Base-by-base conservation (phyloP, 2,113 vertebrate species). In the Daphoenositta chrysoptera region DNA sequence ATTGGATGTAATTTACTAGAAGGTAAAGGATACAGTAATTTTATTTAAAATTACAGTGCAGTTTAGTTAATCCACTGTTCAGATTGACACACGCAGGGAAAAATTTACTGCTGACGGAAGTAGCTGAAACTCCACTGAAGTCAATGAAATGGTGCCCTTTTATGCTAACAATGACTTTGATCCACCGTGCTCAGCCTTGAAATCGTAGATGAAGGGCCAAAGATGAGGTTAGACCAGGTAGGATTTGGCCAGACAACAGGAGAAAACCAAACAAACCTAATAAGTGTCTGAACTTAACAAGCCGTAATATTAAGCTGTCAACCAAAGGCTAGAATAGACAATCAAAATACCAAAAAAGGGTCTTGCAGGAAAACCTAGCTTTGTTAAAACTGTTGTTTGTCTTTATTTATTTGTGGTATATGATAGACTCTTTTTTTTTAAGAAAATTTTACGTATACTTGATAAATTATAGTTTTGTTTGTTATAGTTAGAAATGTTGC, bases 381-480 rank as follows among this genome's bases (percentile, higher is more conserved):
- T 98, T 98, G 97, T 98, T 98, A 93, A 98, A 97, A 97, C 97
- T 97, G 96, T 98, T 98, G 95, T 98, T 98, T 98, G 97, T 97
- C 97, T 97, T 98, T 98, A 98, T 98, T 98, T 98, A 98, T 98
- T 98, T 98, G 97, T 98, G 98, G 97, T 98, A 98, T 97, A 98
- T 79, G 94, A 97, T 97, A 97, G 96, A 96, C 96, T 97, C 76
- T 96, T 97, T 96, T 97, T 98, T 98, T 97, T 90, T 83, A 97
- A 96, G 92, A 96, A 96, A 97, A 97, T 97, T 98, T 98, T 98
- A 97, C 98, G 93, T 97, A 94, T 65, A 98, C 97, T 98, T 98
- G 97, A 98, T 98, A 98, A 98, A 98, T 98, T 98, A 98, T 98
- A 98, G 98, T 98, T 98, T 89, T 98, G 97, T 98, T 98, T 98